A percentile compares a stretch with the other conserved stretches of the same genome.
These are phyloP conservation scores for Phymastichus coffea DNA, from an alignment of 1,140 invertebrate species.

Conservation along the genomic window DNA sequence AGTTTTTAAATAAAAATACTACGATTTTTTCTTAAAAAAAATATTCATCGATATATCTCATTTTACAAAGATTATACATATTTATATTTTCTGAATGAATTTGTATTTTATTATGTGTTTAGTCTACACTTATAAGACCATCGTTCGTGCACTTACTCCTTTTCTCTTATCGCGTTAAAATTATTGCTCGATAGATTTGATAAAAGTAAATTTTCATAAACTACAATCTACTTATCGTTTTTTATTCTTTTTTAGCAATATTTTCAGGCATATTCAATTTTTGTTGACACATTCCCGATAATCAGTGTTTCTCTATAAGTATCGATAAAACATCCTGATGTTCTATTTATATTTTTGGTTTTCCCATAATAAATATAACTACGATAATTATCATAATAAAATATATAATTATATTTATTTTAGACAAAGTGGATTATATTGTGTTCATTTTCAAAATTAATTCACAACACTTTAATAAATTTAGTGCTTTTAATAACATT, in stretches of 20 bases:
- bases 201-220: no score
- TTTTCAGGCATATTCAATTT: constrained; percentile 24
- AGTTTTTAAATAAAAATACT: no score
- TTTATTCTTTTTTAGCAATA: constrained; percentile 9
- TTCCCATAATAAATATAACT: constrained; percentile 28
- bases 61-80: no score
- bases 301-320: constrained; percentile 15
- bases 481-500: constrained; percentile 24
- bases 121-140: no score
- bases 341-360: constrained; percentile 29
- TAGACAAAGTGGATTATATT: constrained; percentile 22
- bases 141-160: constrained; percentile 29
- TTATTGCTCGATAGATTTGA: constrained; percentile 8
- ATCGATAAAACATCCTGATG: constrained; percentile 6
- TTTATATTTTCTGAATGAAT: no score
- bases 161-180: constrained; percentile 19
- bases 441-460: neutral
- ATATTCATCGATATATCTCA: no score
- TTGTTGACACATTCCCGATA: constrained; percentile 25
- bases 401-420: constrained; percentile 8
- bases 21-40: no score
- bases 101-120: no score
- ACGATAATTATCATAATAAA: constrained; percentile 22
- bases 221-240: constrained; percentile 24
- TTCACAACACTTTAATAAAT: constrained; percentile 10